Conservation (phyloP, 2,113 vertebrate genomes). For the Jacana jacana region DNA sequence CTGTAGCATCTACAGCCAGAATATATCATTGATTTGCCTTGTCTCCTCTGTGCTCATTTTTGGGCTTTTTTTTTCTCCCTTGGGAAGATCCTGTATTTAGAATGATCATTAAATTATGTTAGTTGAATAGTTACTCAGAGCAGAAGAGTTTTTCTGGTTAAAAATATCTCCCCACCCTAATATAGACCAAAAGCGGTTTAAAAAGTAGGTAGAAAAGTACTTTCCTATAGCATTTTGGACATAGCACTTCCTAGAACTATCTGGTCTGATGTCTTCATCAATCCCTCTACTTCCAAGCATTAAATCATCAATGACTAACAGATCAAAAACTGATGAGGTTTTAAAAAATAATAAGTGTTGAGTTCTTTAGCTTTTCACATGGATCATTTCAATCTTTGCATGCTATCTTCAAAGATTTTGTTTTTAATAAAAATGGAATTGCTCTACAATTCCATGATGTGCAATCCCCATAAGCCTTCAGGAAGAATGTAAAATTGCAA, state of each 20-base stretch:
- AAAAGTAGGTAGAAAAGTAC: not conserved
- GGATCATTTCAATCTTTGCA: not conserved
- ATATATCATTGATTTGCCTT: not conserved
- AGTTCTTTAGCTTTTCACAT: not conserved
- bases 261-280: not conserved
- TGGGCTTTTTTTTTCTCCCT: not conserved
- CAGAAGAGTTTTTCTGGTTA: not conserved
- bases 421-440: constrained; percentile 20
- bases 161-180: not conserved
- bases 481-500: not conserved
- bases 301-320: not conserved
- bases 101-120: not conserved
- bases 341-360: not conserved
- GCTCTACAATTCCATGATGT: not conserved
- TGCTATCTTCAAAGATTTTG: not conserved
- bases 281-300: not conserved
- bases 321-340: not conserved
- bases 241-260: not conserved
- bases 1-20: not conserved
- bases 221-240: not conserved
- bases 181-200: not conserved
- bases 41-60: not conserved
- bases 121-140: not conserved
- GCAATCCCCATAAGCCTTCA: not conserved
- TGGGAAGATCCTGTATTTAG: not conserved